These are phyloP conservation scores for Pelmatolapia mariae DNA, from an alignment of 2,113 vertebrate species.

Conservation along the genomic window DNA sequence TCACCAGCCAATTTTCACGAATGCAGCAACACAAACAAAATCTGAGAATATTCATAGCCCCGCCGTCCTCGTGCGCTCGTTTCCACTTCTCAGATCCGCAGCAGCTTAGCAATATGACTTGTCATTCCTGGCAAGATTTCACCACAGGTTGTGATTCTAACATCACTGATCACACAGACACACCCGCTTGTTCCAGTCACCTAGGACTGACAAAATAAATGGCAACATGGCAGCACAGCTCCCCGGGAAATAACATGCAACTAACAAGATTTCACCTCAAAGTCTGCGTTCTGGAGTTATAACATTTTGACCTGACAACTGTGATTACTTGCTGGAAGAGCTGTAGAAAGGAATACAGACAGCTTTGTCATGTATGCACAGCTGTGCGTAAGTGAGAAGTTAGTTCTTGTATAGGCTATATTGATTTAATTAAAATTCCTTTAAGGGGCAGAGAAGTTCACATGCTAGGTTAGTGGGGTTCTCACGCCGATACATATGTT, in stretches of 20 bases:
- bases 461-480: background rate
- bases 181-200: background rate
- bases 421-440: background rate
- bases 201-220: background rate
- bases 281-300: background rate
- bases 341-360: background rate
- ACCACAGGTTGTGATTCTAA: background rate
- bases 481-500: background rate
- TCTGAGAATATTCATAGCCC: slow-evolving; percentile 1
- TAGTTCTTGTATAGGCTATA: background rate
- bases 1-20: slow-evolving; percentile 4
- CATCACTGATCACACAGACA: background rate
- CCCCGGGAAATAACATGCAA: background rate
- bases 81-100: background rate
- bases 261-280: slow-evolving; percentile 19
- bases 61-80: background rate
- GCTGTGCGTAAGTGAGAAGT: background rate
- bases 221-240: background rate
- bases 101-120: background rate
- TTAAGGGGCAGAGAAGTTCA: background rate
- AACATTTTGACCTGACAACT: background rate
- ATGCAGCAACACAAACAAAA: background rate
- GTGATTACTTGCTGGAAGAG: background rate
- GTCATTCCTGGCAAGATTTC: slow-evolving; percentile 15
- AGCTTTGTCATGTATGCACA: background rate